These are phyloP conservation scores for Eristalis intricaria DNA, from an alignment of 2,888 invertebrate species.

Conservation along the genomic window DNA sequence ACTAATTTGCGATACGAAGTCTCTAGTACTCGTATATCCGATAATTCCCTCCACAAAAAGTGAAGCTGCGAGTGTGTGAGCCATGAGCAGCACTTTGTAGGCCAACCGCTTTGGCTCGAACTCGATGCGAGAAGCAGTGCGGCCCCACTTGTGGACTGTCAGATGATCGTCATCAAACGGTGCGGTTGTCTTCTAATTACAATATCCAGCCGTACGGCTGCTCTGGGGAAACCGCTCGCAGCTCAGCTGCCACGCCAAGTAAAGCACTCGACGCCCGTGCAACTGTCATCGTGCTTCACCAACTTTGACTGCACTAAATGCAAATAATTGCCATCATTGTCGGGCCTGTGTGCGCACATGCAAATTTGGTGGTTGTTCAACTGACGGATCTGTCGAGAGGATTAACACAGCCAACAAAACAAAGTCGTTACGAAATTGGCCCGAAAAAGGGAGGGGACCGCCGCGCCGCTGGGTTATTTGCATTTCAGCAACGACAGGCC, in stretches of 20 bases:
- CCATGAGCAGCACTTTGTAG: constrained; percentile 43
- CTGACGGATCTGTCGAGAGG: constrained; percentile 19
- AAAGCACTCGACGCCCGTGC: background rate
- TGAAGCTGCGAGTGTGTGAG: background rate
- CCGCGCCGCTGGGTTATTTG: constrained; percentile 3
- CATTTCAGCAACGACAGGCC: background rate
- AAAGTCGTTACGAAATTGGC: constrained; percentile 26
- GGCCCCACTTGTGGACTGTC: background rate
- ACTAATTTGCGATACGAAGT: background rate
- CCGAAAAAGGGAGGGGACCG: constrained; percentile 6
- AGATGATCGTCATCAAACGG: constrained; percentile 41
- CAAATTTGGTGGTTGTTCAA: constrained; percentile 9
- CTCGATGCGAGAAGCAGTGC: constrained; percentile 41
- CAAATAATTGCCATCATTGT: constrained; percentile 34
- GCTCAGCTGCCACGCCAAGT: constrained; percentile 1
- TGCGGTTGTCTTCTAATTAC: constrained; percentile 60
- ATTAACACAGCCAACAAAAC: constrained; percentile 10
- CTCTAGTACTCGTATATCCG: background rate
- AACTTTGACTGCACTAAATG: constrained; percentile 8
- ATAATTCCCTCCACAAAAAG: background rate
- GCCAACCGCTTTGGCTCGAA: constrained; percentile 51
- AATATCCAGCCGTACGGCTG: background rate
- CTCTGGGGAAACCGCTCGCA: constrained; percentile 1
- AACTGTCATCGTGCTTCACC: background rate
- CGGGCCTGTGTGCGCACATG: constrained; percentile 11